These are phyloP conservation scores for Crotalus tigris DNA, from an alignment of 2,113 vertebrate species.

Conservation along the genomic window DNA sequence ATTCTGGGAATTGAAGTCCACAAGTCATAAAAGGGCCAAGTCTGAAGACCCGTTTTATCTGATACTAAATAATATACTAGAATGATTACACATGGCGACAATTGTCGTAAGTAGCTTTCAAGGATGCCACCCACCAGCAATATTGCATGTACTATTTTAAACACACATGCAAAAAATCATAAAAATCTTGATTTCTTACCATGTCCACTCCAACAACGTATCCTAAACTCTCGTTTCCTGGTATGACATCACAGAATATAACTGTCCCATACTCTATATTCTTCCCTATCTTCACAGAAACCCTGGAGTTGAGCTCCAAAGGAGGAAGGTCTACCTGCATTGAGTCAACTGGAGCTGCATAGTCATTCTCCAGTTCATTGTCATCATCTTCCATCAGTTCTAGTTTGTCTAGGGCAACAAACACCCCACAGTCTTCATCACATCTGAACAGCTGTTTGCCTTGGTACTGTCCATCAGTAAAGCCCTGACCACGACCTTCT, in stretches of 20 bases:
- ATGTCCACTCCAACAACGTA: constrained; percentile 98
- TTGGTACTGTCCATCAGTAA: constrained; percentile 96
- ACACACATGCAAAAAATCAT: constrained; percentile 59
- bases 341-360: constrained; percentile 78
- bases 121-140: constrained; percentile 34
- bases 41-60: not conserved
- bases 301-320: constrained; percentile 93
- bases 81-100: constrained; percentile 10
- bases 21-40: no score
- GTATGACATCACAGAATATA: constrained; percentile 95
- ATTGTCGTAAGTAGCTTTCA: constrained; percentile 51
- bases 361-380: constrained; percentile 84
- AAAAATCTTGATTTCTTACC: constrained; percentile 78
- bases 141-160: constrained; percentile 59
- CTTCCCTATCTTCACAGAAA: constrained; percentile 90
- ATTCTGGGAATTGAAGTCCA: no score
- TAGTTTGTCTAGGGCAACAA: constrained; percentile 95
- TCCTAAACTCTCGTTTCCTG: constrained; percentile 92
- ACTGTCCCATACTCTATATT: constrained; percentile 91
- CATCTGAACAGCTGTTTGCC: constrained; percentile 95
- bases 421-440: constrained; percentile 95
- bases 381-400: constrained; percentile 88
- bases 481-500: constrained; percentile 94
- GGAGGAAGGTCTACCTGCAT: constrained; percentile 84
- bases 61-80: constrained; percentile 32